Base-by-base conservation (phyloP, 2,113 vertebrate genomes). In the Solea solea region DNA sequence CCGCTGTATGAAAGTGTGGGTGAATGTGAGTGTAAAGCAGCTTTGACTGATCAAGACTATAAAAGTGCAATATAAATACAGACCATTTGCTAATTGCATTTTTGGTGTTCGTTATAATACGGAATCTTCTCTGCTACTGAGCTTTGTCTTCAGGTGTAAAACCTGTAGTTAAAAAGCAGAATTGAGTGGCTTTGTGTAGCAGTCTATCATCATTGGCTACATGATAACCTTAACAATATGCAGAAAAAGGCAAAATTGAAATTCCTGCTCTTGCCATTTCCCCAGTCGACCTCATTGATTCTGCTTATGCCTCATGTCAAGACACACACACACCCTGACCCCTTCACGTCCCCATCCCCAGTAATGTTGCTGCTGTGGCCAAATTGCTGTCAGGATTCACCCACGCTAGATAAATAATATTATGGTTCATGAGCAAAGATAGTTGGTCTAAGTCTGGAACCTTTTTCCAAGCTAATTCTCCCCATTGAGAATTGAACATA, bases 361-460 rank as follows among this genome's bases (percentile, higher is more conserved):
- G n/a, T 27, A 12, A 69, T 81, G 64, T 72, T 77, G 50, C 81
- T 12, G 39, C 73, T 56, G 0, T 78, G 74, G 64, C 72, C 54
- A 85, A 85, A 83, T 88, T 84, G 72, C 85, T 81, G 77, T 79
- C 80, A 69, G 69, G 69, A 62, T 87, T 86, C 78, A 83, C 64
- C 68, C 27, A 2, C 72, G 65, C 57, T 74, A 72, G 70, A 73
- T 61, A 78, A 34, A 34, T 74, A 82, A 82, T 63, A 72, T 53
- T 63, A 72, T 53, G 74, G 66, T 13, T 44, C 44, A 74, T 60
- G 79, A 78, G 79, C 76, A 86, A 71, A 85, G 73, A 79, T 76
- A 82, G 74, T 69, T 69, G 72, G 63, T 60, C 63, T 71, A 72
- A 86, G 83, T 74, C 74, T 78, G 79, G 63, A 64, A 66, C 59